Evolutionary conservation across 2,888 invertebrate species (phyloP).

Genomic region (Helicoverpa assulta): DNA sequence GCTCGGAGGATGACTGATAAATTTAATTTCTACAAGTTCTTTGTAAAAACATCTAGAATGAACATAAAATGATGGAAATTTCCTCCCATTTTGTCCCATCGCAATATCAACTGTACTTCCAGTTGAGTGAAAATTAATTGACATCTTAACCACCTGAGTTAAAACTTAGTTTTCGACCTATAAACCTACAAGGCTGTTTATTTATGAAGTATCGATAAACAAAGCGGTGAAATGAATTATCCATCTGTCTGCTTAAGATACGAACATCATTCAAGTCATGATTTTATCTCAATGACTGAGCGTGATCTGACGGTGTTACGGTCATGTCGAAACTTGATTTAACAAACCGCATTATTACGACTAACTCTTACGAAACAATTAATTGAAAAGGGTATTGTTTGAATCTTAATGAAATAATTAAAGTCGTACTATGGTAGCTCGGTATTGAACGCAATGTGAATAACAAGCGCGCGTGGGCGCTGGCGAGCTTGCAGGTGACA

Average conservation of each 20-base stretch:
- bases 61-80: too few relatives aligned
- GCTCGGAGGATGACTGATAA: too few relatives aligned
- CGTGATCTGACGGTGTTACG: neutral
- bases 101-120: too few relatives aligned
- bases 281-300: constrained; percentile 1
- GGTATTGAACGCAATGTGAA: constrained; percentile 16
- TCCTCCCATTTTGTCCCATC: too few relatives aligned
- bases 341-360: constrained; percentile 6
- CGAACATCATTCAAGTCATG: neutral
- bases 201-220: neutral
- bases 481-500: constrained; percentile 33
- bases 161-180: neutral
- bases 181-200: neutral
- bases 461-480: constrained; percentile 18
- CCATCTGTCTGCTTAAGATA: neutral
- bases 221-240: neutral
- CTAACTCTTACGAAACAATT: constrained; percentile 7
- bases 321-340: neutral
- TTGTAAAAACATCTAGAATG: too few relatives aligned
- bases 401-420: constrained; percentile 19
- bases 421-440: neutral
- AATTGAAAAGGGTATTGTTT: constrained; percentile 33
- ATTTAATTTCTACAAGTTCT: too few relatives aligned
- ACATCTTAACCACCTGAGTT: neutral
- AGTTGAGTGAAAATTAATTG: neutral